Percentiles rank a stretch among this genome's conserved stretches.
phyloP scores from a whole-genome alignment of 1,140 invertebrate species.

The Hesperophylax magnus region DNA sequence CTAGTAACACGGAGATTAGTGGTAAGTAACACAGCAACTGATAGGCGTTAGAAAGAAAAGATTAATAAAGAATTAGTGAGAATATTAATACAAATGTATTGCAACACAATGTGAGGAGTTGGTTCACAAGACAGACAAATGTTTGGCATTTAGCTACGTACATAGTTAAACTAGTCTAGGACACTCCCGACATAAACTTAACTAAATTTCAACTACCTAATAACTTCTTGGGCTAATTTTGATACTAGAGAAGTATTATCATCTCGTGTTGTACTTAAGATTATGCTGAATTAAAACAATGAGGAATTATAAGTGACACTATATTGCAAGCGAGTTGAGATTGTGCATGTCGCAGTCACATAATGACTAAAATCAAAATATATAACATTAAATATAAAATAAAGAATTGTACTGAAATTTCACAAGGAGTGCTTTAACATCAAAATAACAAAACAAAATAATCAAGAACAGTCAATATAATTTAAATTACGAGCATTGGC shows the following conservation, averaged over 20 bases:
- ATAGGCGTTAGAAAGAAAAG: slow-evolving; percentile 50
- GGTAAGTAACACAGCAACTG: slow-evolving; percentile 6
- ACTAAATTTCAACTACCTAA: slow-evolving; percentile 70
- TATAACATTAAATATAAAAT: slow-evolving; percentile 54
- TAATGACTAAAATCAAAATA: slow-evolving; percentile 49
- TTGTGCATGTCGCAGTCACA: slow-evolving; percentile 64
- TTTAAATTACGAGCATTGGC: slow-evolving; percentile 73
- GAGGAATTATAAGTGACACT: slow-evolving; percentile 66
- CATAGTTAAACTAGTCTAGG: slow-evolving; percentile 64
- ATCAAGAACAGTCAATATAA: slow-evolving; percentile 68
- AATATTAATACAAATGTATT: slow-evolving; percentile 66
- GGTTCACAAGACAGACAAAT: slow-evolving; percentile 66
- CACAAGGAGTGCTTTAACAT: slow-evolving; percentile 56
- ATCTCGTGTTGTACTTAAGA: slow-evolving; percentile 73
- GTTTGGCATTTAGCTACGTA: slow-evolving; percentile 60
- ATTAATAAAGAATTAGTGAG: background rate
- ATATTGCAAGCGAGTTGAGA: slow-evolving; percentile 72
- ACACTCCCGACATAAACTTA: slow-evolving; percentile 73
- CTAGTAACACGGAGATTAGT: background rate
- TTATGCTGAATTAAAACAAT: slow-evolving; percentile 70
- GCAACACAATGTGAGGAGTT: slow-evolving; percentile 62
- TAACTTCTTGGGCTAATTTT: slow-evolving; percentile 73
- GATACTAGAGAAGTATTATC: slow-evolving; percentile 72
- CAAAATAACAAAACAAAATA: slow-evolving; percentile 55
- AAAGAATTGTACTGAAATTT: slow-evolving; percentile 59